Base-by-base conservation (phyloP, 2,113 vertebrate species). In the Gallinago media region DNA sequence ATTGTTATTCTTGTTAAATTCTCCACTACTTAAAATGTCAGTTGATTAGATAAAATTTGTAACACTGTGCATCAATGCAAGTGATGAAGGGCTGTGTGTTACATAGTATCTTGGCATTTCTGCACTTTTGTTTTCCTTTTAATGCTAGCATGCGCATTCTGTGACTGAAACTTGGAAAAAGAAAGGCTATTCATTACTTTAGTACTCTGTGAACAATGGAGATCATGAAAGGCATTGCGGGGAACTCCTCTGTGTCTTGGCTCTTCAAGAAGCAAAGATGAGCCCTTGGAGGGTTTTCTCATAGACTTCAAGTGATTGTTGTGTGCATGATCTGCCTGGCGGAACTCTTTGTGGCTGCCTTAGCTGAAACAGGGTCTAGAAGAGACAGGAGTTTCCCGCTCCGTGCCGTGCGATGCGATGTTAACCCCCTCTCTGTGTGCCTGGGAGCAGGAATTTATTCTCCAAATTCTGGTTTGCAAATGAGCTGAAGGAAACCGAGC, bases 1-100 rank as follows among this genome's bases (percentile, higher is more conserved):
- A 97, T 97, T 98, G 97, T 97, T 97, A 95, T 96, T 97, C 94
- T 97, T 98, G 94, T 89, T 98, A 97, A 98, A 98, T 97, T 98
- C 94, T 95, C 76, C 52, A 81, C 89, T 97, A 93, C 96, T 97
- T 97, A 97, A 97, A 97, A 97, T 95, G 88, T 96, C 96, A 96
- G 87, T 96, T 97, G 97, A 98, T 98, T 98, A 97, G 97, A 97
- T 97, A 96, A 96, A 97, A 98, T 97, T 97, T 97, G 81, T 96
- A 96, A 95, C 82, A 84, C 66, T 83, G 94, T 92, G 68, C 77
- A 97, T 96, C 94, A 96, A 62, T 93, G 42, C 90, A 94, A 95
- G 94, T 96, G 95, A 96, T 81, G 78, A 97, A 95, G 92, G 95
- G 86, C 80, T 80, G 42, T 71, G 89, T 93, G 91, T 90, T 83